phyloP scores from a whole-genome alignment of 2,888 invertebrate genomes.

The Minunthozetes semirufus region DNA sequence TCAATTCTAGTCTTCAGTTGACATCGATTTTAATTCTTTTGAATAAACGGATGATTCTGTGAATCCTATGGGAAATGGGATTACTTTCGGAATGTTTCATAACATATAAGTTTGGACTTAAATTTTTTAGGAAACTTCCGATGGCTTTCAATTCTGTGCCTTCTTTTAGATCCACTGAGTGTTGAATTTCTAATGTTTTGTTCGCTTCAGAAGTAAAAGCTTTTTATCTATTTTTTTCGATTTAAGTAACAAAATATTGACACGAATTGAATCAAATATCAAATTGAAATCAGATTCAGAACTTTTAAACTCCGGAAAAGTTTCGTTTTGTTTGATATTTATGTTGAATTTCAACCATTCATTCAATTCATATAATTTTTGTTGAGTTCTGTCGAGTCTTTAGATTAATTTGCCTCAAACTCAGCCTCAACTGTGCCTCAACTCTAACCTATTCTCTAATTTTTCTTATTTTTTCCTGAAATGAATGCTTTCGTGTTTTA shows the following conservation, averaged over 20 bases:
- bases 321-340: background rate
- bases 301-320: background rate
- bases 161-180: background rate
- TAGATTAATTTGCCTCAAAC: too few species aligned
- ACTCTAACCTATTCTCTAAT: slow-evolving; percentile 4
- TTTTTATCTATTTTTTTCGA: slow-evolving; percentile 4
- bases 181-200: slow-evolving; percentile 10
- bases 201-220: background rate
- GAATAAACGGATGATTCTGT: background rate
- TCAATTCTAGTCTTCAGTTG: too few species aligned
- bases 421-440: too few species aligned
- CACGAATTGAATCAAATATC: background rate
- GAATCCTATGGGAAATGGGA: slow-evolving; percentile 20
- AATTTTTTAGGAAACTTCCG: background rate
- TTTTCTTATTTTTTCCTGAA: background rate
- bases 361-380: background rate
- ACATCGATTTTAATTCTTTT: background rate
- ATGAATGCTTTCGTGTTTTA: background rate
- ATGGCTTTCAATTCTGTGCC: background rate
- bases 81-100: slow-evolving; percentile 18
- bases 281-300: slow-evolving; percentile 13
- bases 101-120: background rate
- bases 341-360: background rate
- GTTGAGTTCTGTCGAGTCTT: background rate
- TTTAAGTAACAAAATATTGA: slow-evolving; percentile 24